Percentiles rank a stretch among this genome's conserved stretches.
phyloP scores from a whole-genome alignment of 2,797 vertebrate genomes.

The Malurus splendens region DNA sequence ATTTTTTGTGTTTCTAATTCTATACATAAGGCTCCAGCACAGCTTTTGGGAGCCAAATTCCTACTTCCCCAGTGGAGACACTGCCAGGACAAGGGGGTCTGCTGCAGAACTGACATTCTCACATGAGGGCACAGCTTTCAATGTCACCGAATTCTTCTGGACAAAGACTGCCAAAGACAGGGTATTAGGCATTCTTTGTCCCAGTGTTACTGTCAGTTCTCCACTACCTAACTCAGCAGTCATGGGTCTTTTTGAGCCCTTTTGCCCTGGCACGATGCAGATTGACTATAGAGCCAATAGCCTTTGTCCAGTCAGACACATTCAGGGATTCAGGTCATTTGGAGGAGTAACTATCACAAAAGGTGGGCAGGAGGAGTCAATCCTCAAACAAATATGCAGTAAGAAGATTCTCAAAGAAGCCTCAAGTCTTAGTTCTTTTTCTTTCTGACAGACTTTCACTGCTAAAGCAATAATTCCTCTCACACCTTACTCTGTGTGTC shows the following conservation, averaged over 20 bases:
- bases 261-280: background rate
- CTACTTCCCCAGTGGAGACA: background rate
- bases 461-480: background rate
- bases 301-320: fast-evolving
- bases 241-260: background rate
- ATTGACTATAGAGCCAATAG: background rate
- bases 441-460: background rate
- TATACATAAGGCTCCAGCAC: background rate
- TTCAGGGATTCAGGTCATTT: background rate
- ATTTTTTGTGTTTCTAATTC: background rate
- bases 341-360: background rate
- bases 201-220: background rate
- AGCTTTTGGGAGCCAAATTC: background rate
- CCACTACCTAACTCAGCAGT: background rate
- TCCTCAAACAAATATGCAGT: background rate
- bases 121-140: background rate
- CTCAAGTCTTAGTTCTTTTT: background rate
- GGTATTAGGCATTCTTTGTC: background rate
- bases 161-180: background rate
- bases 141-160: background rate
- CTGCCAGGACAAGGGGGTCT: background rate
- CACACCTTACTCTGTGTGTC: fast-evolving
- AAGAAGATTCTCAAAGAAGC: background rate
- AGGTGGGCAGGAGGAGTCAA: background rate
- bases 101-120: background rate